Conservation (phyloP, 1,140 invertebrate genomes). For the Penaeus japonicus region DNA sequence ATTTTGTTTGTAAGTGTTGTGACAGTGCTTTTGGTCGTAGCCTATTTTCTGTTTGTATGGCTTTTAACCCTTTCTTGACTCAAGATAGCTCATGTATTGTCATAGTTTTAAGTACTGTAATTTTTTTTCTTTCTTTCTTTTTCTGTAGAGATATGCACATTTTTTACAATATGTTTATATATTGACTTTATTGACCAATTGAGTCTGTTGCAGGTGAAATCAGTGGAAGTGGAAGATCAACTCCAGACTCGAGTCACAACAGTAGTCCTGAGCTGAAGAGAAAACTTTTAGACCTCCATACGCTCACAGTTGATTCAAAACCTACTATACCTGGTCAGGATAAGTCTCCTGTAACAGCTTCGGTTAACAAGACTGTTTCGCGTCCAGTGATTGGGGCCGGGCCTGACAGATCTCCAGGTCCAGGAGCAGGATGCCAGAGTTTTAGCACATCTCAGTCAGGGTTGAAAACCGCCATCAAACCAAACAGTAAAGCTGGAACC, state of each 20-base stretch:
- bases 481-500: constrained; percentile 53
- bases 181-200: too few relatives aligned
- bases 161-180: too few relatives aligned
- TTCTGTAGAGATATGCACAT: too few relatives aligned
- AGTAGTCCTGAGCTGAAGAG: constrained; percentile 49
- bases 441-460: neutral
- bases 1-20: neutral
- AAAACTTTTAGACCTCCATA: constrained; percentile 40
- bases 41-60: too few relatives aligned
- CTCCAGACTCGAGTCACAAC: constrained; percentile 55
- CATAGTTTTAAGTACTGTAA: too few relatives aligned
- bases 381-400: neutral
- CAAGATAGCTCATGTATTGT: too few relatives aligned
- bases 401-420: constrained; percentile 26
- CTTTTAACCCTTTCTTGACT: too few relatives aligned
- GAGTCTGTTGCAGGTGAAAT: constrained; percentile 36
- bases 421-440: neutral
- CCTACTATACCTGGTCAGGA: constrained; percentile 1
- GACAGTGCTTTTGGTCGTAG: too few relatives aligned
- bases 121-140: too few relatives aligned
- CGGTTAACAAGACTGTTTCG: neutral
- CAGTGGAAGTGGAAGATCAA: constrained; percentile 44
- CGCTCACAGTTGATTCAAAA: constrained; percentile 14
- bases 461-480: constrained; percentile 18
- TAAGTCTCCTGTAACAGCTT: constrained; percentile 27